Evolutionary conservation across 2,113 vertebrate species (phyloP), one percentile per base, ranked within the genome.

Genomic region (Diphyllodes magnificus): DNA sequence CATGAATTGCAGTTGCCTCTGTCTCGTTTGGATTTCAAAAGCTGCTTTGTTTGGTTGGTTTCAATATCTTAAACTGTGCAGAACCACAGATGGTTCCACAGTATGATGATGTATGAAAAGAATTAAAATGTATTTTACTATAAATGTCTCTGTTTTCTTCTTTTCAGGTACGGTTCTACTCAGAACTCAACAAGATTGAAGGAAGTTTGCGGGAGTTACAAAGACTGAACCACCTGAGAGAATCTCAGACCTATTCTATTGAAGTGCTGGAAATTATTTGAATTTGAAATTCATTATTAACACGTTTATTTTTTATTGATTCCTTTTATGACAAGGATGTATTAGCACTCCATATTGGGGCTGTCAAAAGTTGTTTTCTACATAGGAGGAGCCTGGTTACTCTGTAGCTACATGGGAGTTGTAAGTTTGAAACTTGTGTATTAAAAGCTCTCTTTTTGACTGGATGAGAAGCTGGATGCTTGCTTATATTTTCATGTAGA

Each of bases 251-350:
- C 59, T 99, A 99, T 96, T 99, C 99, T 14, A 99, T 99, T 72
- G 99, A 99, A 98, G 97, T 99, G 56, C 97, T 99, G 70, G 98
- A 99, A 96, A 97, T 99, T 72, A 98, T 99, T 97, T 99, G 99
- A 98, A 95, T 82, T 44, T 88, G 12, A 86, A 92, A 51, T 68
- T 20, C 81, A 44, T 95, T 96, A 97, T 96, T 97, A 97, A 96
- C 92, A 96, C 96, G 81, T 82, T 47, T 83, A 81, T 90, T 95
- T 95, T 96, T 91, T 94, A 95, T 94, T 68, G 94, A 97, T 85
- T 88, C 95, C 75, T 96, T 96, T 96, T 82, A 64, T 90, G 75
- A 89, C 35, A 16, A 90, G 92, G 91, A 81, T 91, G 71, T 95
- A 92, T 82, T 96, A 92, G 88, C 73, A 93, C 63, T 96, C 95